phyloP scores from a whole-genome alignment of 2,888 invertebrate species.

The Chrysomela aeneicollis region DNA sequence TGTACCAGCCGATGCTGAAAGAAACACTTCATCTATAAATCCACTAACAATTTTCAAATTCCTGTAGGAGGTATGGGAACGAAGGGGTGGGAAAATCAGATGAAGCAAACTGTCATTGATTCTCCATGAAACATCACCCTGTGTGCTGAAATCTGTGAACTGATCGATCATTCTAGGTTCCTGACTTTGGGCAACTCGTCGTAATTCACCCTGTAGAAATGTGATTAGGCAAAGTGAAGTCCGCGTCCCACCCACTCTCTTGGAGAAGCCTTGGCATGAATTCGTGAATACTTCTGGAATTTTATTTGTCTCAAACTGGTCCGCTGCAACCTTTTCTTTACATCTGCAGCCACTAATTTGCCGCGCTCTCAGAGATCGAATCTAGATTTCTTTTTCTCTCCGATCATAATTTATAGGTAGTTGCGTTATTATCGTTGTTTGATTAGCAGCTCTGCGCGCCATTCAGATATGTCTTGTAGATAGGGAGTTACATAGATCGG shows the following conservation, averaged over 20 bases:
- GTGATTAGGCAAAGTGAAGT: constrained; percentile 14
- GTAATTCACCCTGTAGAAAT: constrained; percentile 9
- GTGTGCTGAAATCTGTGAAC: too few species aligned
- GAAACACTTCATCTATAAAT: too few species aligned
- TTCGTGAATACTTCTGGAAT: constrained; percentile 19
- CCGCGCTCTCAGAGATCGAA: constrained; percentile 11
- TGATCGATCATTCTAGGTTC: too few species aligned
- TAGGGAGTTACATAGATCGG: not conserved
- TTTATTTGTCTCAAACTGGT: not conserved
- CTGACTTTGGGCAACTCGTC: not conserved
- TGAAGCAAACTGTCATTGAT: too few species aligned
- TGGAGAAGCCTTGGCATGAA: constrained; percentile 24
- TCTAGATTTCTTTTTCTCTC: constrained; percentile 15
- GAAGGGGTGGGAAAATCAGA: too few species aligned
- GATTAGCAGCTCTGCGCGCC: constrained; percentile 25
- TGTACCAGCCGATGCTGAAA: too few species aligned
- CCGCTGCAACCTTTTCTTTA: constrained; percentile 18
- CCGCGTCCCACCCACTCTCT: constrained; percentile 14
- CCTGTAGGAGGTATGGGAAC: too few species aligned
- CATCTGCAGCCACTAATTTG: constrained; percentile 22
- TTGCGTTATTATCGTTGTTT: constrained; percentile 16
- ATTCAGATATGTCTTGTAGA: not conserved
- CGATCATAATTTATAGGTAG: constrained; percentile 20
- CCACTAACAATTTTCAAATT: too few species aligned
- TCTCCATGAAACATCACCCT: too few species aligned